Base-by-base conservation (phyloP, 1,140 invertebrate genomes). In the Thalassaphorura encarpata region DNA sequence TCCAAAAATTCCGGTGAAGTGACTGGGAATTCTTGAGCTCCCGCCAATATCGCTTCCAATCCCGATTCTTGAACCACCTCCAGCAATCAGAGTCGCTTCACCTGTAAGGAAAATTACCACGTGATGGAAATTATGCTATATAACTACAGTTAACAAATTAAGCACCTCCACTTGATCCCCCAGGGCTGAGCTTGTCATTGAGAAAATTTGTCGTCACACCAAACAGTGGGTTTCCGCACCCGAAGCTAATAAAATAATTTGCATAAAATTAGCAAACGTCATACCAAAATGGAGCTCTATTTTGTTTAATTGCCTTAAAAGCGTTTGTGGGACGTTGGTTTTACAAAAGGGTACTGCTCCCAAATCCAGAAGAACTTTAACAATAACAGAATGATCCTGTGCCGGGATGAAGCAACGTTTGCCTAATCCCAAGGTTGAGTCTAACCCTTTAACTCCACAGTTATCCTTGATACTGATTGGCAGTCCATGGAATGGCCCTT, bases 41-140 rank as follows among this genome's bases (percentile, higher is more conserved):
- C 64, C 64, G 16, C 74, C 76, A 48, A 77, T 73, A 63, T 77
- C 76, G 23, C 70, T 71, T 5, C 75, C 76, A 39, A 77, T 63
- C 21, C 70, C 70, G 36, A 72, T 28, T 1, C 63, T 36, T 1
- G 67, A 68, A n/a, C 67, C 69, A 31, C 67, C 66, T 13, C 19
- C 46, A 19, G 33, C 68, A 36, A 71, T 67, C n/a, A 72, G 56
- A 24, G 63, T 59, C 4, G 54, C 65, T 64, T 70, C 67, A 21
- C n/a, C n/a, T n/a, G n/a, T n/a, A n/a, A n/a, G n/a, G n/a, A n/a
- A n/a, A n/a, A n/a, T n/a, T n/a, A n/a, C n/a, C n/a, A n/a, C n/a
- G n/a, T n/a, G n/a, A n/a, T n/a, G n/a, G n/a, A n/a, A n/a, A n/a
- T n/a, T n/a, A n/a, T n/a, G n/a, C n/a, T n/a, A n/a, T n/a, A n/a